Evolutionary conservation across 1,140 invertebrate genomes (phyloP), one percentile per base, ranked within the genome.

Genomic region (Drosophila pseudoobscura): DNA sequence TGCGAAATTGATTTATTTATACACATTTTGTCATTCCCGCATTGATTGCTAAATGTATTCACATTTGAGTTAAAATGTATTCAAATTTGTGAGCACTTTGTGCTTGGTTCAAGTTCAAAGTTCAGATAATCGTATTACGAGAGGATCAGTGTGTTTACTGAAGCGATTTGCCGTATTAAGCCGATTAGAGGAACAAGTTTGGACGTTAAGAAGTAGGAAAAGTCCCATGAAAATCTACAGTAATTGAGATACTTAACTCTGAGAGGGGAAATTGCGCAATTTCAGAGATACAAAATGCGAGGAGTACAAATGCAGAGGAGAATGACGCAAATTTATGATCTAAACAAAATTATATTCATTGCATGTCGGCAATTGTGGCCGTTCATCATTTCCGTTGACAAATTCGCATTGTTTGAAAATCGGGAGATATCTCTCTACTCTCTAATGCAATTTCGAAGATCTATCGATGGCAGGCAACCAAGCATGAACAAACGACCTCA

Each of bases 261-360:
- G 45, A 35, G 24, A n/a, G 11, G 39, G 65, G 63, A 69, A 69
- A 69, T 35, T 20, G 35, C 41, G 65, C 35, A 69, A 69, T 43
- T 50, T 56, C 17, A 55, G 50, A 63, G 29, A 44, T 45, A 52
- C 15, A 39, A 13, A 41, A 3, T n/a, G 6, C 45, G 26, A n/a
- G 22, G 9, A 39, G 3, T 13, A 11, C 45, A 15, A 15, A 15
- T 15, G 17, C 17, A 35, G 7, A 69, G 69, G 7, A 69, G 69
- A 69, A 69, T 69, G 44, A 69, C 63, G 63, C 51, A 69, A 69
- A 69, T 57, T 68, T 68, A 69, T 69, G 65, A 69, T 68, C 63
- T 69, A 69, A 68, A 31, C 65, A 43, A 39, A 69, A 68, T 69
- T 56, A 68, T 69, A 50, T 24, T 49, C 31, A 54, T 69, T 69